Conservation (phyloP, 2,113 vertebrate genomes). For the Vombatus ursinus region DNA sequence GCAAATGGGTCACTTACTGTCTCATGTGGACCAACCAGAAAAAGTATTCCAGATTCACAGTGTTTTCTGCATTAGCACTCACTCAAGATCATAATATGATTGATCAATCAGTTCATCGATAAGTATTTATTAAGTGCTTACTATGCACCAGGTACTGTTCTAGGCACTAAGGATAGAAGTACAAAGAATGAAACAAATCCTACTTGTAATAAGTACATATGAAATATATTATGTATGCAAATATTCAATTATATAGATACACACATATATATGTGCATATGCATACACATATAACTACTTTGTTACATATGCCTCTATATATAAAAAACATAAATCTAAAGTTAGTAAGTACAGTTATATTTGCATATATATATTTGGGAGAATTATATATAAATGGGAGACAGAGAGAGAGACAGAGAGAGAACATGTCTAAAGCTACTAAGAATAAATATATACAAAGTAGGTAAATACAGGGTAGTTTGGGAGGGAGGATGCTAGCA, state of each 20-base stretch:
- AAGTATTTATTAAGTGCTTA: background rate
- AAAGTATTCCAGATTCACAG: background rate
- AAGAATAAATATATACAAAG: too few species aligned
- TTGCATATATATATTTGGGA: background rate
- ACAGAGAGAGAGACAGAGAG: too few species aligned
- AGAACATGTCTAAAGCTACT: too few species aligned
- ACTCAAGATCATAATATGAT: background rate
- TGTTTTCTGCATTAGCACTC: background rate
- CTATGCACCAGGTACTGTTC: background rate
- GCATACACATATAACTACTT: background rate
- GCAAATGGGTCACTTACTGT: background rate
- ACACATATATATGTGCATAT: background rate
- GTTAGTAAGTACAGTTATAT: background rate
- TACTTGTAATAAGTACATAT: background rate
- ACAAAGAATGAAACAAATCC: background rate
- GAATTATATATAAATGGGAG: too few species aligned
- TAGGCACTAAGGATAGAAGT: background rate
- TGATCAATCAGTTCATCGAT: background rate
- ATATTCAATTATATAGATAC: background rate
- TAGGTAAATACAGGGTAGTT: too few species aligned
- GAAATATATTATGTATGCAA: background rate
- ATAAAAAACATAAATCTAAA: background rate
- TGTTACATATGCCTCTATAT: background rate
- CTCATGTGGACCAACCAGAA: background rate
- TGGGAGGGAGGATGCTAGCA: too few species aligned